These are phyloP conservation scores for Chrysomallon squamiferum DNA, from an alignment of 1,140 invertebrate species.

Conservation along the genomic window DNA sequence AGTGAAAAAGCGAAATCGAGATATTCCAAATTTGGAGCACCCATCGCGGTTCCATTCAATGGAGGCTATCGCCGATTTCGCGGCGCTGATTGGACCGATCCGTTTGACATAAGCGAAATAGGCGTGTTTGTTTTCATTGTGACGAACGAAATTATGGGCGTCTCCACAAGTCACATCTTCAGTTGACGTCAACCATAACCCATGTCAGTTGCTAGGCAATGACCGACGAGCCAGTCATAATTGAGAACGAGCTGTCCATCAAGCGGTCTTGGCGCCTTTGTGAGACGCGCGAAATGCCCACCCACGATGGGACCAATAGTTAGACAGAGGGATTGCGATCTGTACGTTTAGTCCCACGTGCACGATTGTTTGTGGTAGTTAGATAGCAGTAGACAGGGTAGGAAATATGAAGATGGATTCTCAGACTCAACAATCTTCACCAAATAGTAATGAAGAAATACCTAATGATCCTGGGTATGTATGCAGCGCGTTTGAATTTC, in stretches of 20 bases:
- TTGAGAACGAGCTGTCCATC: constrained; percentile 40
- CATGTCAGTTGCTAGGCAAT: constrained; percentile 47
- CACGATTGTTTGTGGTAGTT: constrained; percentile 40
- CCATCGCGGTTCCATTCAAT: not conserved
- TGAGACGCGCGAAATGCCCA: constrained; percentile 47
- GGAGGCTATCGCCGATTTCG: not conserved
- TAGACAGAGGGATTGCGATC: constrained; percentile 21
- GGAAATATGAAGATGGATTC: constrained; percentile 55
- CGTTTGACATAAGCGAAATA: constrained; percentile 7
- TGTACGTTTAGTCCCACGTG: constrained; percentile 40
- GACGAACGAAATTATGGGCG: constrained; percentile 25
- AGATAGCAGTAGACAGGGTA: constrained; percentile 38
- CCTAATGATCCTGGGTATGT: constrained; percentile 55
- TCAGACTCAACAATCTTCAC: constrained; percentile 32
- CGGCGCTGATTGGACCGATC: not conserved
- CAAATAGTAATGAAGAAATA: constrained; percentile 45
- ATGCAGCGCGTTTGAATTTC: constrained; percentile 4
- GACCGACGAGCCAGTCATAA: constrained; percentile 36
- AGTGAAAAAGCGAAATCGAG: not conserved
- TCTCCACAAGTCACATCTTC: constrained; percentile 22
- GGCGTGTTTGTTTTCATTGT: constrained; percentile 45
- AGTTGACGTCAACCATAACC: constrained; percentile 26
- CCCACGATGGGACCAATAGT: constrained; percentile 47
- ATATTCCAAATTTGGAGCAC: not conserved
- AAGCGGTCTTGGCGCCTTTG: constrained; percentile 45